Base-by-base conservation (phyloP, 2,888 invertebrate species). In the Caenorhabditis sp. region DNA sequence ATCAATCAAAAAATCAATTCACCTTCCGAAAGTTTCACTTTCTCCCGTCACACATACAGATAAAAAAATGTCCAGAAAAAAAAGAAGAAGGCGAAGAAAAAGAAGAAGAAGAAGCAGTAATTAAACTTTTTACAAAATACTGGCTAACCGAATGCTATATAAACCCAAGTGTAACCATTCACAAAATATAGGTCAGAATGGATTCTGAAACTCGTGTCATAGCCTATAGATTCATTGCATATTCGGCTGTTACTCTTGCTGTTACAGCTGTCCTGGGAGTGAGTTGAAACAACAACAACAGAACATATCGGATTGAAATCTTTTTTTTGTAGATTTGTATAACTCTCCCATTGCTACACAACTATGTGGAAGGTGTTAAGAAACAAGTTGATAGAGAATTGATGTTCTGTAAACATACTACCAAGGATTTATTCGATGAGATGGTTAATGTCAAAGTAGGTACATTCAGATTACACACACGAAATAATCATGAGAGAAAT, bases 161-260 rank as follows among this genome's bases (percentile, higher is more conserved):
- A 43, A 43, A 14, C 12, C 14, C 12, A 43, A 43, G 17, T 43
- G 43, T 10, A 43, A 17, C 12, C 12, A 17, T 14, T 43, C 14
- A 5, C 17, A 17, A 3, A 43, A 31, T 31, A 6, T 10, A 43
- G 43, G 43, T 43, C 17, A 43, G 8, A 43, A 54, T 66, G 66
- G 73, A 73, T 43, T 65, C 68, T 51, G 57, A 73, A 62, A 59
- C 65, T 19, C 68, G 73, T 37, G 65, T 73, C 36, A 68, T 65
- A 27, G 73, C 73, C 8, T 73, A 73, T 50, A 65, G 66, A 24
- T 73, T 73, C 43, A 69, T 73, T 36, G 73, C 73, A 58, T 73
- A 73, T 57, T 73, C 73, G 51, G 73, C 73, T 5, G 73, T 73
- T 37, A 65, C 73, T 2, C 26, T 73, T 14, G 68, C 73, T 10